Evolutionary conservation across 2,888 invertebrate genomes (phyloP).

Genomic region (Spodoptera picta): DNA sequence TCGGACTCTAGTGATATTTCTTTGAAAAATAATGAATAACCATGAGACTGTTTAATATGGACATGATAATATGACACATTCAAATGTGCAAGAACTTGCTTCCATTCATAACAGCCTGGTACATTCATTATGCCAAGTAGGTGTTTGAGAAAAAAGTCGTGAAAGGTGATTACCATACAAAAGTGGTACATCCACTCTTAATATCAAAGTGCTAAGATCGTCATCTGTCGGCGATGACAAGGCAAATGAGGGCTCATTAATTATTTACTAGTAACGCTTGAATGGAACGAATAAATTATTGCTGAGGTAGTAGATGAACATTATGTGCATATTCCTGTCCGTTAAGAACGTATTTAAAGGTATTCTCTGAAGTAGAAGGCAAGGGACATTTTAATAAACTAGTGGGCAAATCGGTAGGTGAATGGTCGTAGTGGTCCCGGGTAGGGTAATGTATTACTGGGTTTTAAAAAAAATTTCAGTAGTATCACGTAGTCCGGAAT

Average conservation of each 20-base stretch:
- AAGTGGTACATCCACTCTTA: conserved; percentile 64
- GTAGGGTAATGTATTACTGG: too few relatives aligned
- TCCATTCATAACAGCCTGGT: conserved; percentile 50
- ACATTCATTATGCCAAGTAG: conserved; percentile 59
- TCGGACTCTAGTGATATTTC: conserved; percentile 2
- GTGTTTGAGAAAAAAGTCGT: conserved; percentile 56
- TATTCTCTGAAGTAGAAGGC: too few relatives aligned
- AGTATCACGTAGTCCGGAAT: too few relatives aligned
- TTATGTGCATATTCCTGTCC: conserved; percentile 10
- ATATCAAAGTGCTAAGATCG: conserved; percentile 35
- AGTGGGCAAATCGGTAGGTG: too few relatives aligned
- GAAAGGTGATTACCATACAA: conserved; percentile 78
- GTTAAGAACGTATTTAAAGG: too few relatives aligned
- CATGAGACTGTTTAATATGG: conserved; percentile 37
- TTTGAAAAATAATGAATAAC: conserved; percentile 30
- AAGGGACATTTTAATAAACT: too few relatives aligned
- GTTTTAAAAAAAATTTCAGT: too few relatives aligned
- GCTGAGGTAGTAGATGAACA: conserved; percentile 49
- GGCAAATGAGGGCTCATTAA: conserved; percentile 69
- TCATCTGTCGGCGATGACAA: conserved; percentile 62
- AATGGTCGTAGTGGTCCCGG: too few relatives aligned
- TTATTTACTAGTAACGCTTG: conserved; percentile 64
- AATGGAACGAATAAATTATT: conserved; percentile 56
- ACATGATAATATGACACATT: conserved; percentile 37
- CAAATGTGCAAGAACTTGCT: conserved; percentile 32